A percentile compares a stretch with the other conserved stretches of the same genome.
Evolutionary conservation across 2,888 invertebrate genomes (phyloP).

Genomic region (Tuta absoluta): DNA sequence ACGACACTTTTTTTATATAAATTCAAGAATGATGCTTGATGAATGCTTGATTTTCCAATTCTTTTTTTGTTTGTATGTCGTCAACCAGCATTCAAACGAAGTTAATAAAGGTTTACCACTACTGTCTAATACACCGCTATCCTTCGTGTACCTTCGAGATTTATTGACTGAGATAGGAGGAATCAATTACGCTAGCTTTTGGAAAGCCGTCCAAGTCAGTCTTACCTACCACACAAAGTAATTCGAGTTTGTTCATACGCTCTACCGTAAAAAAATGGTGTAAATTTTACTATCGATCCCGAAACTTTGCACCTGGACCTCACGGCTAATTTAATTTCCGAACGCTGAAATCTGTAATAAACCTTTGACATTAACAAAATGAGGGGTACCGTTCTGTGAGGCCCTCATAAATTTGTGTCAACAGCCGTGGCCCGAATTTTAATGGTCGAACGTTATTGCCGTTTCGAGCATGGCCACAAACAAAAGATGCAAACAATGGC

Average conservation of each 20-base stretch:
- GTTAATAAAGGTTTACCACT: conserved; percentile 5
- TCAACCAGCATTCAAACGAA: conserved; percentile 6
- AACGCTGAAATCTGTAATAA: conserved; percentile 36
- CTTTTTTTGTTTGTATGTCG: background rate
- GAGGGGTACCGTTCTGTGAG: conserved; percentile 59
- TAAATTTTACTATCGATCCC: background rate
- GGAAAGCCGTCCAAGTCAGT: background rate
- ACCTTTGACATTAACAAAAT: conserved; percentile 47
- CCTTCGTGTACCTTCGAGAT: conserved; percentile 27
- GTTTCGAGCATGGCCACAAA: conserved; percentile 64
- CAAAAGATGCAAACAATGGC: conserved; percentile 69
- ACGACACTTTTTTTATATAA: background rate
- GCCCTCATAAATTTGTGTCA: conserved; percentile 75
- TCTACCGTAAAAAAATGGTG: background rate
- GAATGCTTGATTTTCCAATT: background rate
- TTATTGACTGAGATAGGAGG: conserved; percentile 26
- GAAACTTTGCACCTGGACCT: conserved; percentile 13
- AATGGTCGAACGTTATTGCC: conserved; percentile 70
- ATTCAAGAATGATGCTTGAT: background rate
- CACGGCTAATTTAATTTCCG: conserved; percentile 23
- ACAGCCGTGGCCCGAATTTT: conserved; percentile 74
- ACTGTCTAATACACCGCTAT: background rate
- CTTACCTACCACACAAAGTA: background rate
- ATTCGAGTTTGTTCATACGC: background rate
- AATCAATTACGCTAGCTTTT: conserved; percentile 26